Percentiles rank a stretch among this genome's conserved stretches.
phyloP scores from a whole-genome alignment of 2,113 vertebrate genomes.

The Semnopithecus entellus region DNA sequence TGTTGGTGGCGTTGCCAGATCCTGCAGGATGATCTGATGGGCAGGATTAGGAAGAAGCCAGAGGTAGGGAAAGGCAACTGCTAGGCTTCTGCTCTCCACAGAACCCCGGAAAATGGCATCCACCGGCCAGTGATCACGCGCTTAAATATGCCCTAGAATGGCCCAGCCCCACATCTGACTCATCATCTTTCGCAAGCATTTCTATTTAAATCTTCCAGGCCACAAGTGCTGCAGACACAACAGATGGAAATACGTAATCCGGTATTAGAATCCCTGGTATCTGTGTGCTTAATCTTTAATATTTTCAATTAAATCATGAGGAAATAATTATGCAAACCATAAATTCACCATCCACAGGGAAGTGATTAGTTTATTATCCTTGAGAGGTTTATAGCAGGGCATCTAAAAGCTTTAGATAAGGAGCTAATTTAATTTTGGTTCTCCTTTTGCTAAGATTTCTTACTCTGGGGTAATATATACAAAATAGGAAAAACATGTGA shows the following conservation, averaged over 20 bases:
- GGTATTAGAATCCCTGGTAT: neutral
- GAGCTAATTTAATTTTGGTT: slow-evolving; percentile 68
- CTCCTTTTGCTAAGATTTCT: slow-evolving; percentile 57
- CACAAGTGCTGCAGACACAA: neutral
- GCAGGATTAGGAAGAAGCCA: neutral
- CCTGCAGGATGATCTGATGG: neutral
- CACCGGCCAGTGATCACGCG: neutral
- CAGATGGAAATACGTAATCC: neutral
- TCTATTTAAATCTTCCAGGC: neutral
- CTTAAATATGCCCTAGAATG: neutral
- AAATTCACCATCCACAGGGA: slow-evolving; percentile 58
- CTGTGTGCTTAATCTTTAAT: neutral
- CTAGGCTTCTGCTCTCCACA: neutral
- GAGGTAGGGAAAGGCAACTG: neutral
- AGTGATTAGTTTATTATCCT: slow-evolving; percentile 58
- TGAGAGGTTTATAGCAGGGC: slow-evolving; percentile 52
- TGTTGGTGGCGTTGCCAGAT: no score
- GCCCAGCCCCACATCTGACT: fast-evolving
- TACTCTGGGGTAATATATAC: slow-evolving; percentile 40
- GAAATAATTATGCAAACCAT: slow-evolving; percentile 55
- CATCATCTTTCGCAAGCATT: neutral
- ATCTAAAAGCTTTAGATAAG: slow-evolving; percentile 59
- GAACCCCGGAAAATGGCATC: neutral
- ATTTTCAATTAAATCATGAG: slow-evolving; percentile 63
- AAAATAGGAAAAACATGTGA: slow-evolving; percentile 1